A percentile compares a stretch with the other conserved stretches of the same genome.
These are phyloP conservation scores for Hetaerina titia DNA, from an alignment of 2,888 invertebrate genomes.

Conservation along the genomic window DNA sequence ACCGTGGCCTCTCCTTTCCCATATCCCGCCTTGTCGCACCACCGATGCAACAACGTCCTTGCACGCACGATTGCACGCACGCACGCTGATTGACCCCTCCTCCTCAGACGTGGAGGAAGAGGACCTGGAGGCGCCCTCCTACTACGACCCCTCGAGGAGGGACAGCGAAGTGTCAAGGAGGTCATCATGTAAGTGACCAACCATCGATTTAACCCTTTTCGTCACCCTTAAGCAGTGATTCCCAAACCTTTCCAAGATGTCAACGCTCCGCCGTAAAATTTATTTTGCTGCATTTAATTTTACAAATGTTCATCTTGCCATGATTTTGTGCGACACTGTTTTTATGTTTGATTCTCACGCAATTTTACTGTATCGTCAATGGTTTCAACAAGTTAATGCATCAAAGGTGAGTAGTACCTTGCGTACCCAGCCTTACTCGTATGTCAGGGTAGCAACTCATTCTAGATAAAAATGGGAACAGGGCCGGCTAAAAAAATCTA, in stretches of 20 bases:
- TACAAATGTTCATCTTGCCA: too few species aligned
- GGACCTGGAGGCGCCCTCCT: slow-evolving; percentile 28
- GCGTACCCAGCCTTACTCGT: background rate
- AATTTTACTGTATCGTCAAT: background rate
- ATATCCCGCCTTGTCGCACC: background rate
- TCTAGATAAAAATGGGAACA: too few species aligned
- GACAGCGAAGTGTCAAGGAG: slow-evolving; percentile 63
- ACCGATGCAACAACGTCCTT: background rate
- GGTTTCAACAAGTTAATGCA: background rate
- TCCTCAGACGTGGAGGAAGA: slow-evolving; percentile 55
- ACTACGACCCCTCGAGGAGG: slow-evolving; percentile 9
- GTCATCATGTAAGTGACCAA: slow-evolving; percentile 37
- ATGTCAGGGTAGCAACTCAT: too few species aligned
- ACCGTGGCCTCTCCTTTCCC: background rate
- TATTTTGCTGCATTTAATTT: too few species aligned
- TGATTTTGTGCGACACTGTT: too few species aligned
- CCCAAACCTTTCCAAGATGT: background rate
- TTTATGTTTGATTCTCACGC: too few species aligned
- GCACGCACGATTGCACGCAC: background rate
- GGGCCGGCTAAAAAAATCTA: too few species aligned
- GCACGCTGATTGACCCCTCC: background rate
- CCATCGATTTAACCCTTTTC: background rate
- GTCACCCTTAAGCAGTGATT: background rate
- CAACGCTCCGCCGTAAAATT: background rate
- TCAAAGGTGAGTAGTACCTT: background rate